Conservation (phyloP, 2,113 vertebrate species). For the mouse (Mus musculus) region DNA sequence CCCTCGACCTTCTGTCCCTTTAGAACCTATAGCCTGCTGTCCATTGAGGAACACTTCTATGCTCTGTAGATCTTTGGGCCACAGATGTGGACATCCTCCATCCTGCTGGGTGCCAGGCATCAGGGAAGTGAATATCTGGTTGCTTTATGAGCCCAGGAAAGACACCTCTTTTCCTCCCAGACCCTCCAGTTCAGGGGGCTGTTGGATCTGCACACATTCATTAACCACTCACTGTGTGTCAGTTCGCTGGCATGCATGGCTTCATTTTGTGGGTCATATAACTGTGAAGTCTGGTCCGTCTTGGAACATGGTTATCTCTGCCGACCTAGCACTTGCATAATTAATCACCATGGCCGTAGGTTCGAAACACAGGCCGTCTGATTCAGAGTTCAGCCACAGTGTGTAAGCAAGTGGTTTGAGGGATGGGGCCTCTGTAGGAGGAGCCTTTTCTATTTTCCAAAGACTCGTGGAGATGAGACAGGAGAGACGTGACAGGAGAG, state of each 20-base stretch:
- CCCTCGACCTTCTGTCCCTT: not conserved
- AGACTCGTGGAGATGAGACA: not conserved
- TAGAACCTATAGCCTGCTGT: not conserved
- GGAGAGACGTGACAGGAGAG: no score
- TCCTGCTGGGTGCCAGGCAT: not conserved
- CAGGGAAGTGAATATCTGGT: not conserved
- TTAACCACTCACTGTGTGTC: not conserved
- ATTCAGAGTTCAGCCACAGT: conserved; percentile 12
- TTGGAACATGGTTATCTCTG: not conserved
- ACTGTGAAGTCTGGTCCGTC: not conserved
- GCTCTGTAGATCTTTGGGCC: not conserved
- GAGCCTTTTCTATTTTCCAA: not conserved
- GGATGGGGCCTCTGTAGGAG: not conserved
- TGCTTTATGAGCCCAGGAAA: not conserved
- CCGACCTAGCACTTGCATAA: not conserved
- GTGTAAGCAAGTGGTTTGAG: not conserved
- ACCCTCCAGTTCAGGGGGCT: not conserved
- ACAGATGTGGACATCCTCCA: not conserved
- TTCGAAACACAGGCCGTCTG: not conserved
- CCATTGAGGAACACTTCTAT: not conserved
- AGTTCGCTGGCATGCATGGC: not conserved
- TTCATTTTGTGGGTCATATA: not conserved
- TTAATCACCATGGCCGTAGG: not conserved
- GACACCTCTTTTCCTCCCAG: not conserved
- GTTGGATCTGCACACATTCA: not conserved